These are phyloP conservation scores for Aratinga solstitialis DNA, from an alignment of 2,797 vertebrate species.

Conservation along the genomic window DNA sequence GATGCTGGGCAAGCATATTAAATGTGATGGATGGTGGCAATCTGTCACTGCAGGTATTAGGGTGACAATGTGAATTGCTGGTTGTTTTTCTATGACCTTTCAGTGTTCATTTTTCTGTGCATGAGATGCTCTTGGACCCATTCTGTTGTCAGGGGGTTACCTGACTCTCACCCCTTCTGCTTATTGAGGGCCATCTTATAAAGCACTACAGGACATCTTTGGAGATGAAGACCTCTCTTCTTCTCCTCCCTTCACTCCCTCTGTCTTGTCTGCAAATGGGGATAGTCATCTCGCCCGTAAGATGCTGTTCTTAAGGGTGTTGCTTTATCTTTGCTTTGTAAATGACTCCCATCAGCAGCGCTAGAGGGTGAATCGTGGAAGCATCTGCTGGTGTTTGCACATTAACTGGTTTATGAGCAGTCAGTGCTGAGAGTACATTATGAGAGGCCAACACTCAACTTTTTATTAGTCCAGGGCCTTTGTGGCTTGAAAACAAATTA, in stretches of 20 bases:
- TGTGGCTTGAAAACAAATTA: constrained; percentile 41
- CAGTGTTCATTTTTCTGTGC: rapidly evolving
- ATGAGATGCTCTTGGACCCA: rapidly evolving
- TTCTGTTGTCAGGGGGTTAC: neutral
- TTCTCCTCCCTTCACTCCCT: neutral
- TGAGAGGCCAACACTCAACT: neutral
- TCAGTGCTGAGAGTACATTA: neutral
- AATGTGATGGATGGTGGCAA: neutral
- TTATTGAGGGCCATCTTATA: neutral
- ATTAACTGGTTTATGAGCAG: neutral
- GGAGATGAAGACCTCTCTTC: neutral
- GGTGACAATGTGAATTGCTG: neutral
- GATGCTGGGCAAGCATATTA: neutral
- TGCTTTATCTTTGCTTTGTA: neutral
- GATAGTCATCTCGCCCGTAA: neutral
- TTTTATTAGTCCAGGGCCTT: constrained; percentile 20
- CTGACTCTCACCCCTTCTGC: neutral
- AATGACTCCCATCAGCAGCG: neutral
- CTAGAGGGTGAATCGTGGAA: neutral
- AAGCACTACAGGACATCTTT: neutral
- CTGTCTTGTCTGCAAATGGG: neutral
- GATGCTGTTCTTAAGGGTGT: neutral
- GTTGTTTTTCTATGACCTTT: neutral
- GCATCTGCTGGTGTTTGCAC: neutral
- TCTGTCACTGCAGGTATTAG: neutral